phyloP scores from a whole-genome alignment of 2,888 invertebrate genomes.

The Acronicta psi region DNA sequence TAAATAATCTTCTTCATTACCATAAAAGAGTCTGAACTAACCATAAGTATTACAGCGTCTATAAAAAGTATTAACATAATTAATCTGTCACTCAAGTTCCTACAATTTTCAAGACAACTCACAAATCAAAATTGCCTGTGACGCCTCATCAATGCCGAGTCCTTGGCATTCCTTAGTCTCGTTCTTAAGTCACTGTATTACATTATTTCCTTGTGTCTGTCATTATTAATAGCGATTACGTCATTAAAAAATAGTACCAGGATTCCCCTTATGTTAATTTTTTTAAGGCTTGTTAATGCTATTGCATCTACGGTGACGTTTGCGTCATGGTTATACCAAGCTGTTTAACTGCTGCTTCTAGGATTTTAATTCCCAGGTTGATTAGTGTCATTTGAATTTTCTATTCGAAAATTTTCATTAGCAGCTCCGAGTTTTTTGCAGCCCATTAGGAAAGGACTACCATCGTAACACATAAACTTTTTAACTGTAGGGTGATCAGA shows the following conservation, averaged over 20 bases:
- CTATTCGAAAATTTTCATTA: too few species aligned
- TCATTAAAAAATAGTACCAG: constrained; percentile 5
- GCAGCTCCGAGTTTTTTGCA: too few species aligned
- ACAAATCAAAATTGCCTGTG: neutral
- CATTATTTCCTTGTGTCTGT: constrained; percentile 16
- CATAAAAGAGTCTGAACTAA: neutral
- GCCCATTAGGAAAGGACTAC: too few species aligned
- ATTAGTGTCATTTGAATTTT: too few species aligned
- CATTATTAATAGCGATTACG: constrained; percentile 8
- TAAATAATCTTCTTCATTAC: too few species aligned
- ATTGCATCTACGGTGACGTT: too few species aligned
- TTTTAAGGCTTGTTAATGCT: too few species aligned
- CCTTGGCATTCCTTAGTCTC: constrained; percentile 46
- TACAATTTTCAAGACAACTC: neutral
- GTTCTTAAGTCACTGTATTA: constrained; percentile 20
- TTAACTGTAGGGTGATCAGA: too few species aligned
- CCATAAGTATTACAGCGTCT: neutral
- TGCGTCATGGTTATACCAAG: too few species aligned
- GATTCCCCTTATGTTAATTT: constrained; percentile 12
- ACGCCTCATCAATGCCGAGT: neutral
- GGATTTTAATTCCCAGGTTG: too few species aligned
- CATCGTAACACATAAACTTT: too few species aligned
- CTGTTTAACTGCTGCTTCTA: too few species aligned
- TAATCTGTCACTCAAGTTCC: neutral
- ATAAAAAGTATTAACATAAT: neutral